phyloP scores from a whole-genome alignment of 2,113 vertebrate species.

The cattle (Bos taurus) region DNA sequence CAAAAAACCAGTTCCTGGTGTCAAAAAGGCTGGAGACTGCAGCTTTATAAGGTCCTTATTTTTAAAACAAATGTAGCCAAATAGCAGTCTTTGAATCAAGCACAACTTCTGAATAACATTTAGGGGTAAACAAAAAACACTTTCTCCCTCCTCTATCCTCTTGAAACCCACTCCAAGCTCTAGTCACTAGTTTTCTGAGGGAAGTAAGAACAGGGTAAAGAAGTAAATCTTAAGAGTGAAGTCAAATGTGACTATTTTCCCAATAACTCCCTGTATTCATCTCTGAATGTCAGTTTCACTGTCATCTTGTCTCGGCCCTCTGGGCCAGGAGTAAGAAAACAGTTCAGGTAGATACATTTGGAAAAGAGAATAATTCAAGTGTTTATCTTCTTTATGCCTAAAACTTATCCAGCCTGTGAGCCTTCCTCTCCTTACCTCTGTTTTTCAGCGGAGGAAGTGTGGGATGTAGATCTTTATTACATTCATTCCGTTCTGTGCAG shows the following conservation, averaged over 20 bases:
- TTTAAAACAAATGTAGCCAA: background rate
- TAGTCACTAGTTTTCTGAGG: background rate
- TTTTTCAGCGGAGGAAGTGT: constrained; percentile 89
- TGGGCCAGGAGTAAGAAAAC: background rate
- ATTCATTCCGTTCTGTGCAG: constrained; percentile 94
- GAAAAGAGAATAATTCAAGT: background rate
- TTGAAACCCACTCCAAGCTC: background rate
- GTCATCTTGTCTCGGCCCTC: background rate
- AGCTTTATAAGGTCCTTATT: background rate
- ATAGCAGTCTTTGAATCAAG: background rate
- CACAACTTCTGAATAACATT: background rate
- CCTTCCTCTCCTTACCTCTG: constrained; percentile 80
- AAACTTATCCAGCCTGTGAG: background rate
- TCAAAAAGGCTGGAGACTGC: background rate
- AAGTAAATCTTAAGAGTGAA: background rate
- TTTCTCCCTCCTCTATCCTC: background rate
- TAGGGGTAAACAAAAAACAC: background rate
- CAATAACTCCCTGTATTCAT: background rate
- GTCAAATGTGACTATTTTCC: background rate
- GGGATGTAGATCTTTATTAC: constrained; percentile 93
- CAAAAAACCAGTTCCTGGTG: background rate
- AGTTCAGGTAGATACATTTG: background rate
- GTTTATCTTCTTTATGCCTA: background rate
- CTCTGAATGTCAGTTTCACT: background rate
- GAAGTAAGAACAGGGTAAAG: background rate